Base-by-base conservation (phyloP, 2,888 invertebrate species). In the Eupithecia dodoneata region DNA sequence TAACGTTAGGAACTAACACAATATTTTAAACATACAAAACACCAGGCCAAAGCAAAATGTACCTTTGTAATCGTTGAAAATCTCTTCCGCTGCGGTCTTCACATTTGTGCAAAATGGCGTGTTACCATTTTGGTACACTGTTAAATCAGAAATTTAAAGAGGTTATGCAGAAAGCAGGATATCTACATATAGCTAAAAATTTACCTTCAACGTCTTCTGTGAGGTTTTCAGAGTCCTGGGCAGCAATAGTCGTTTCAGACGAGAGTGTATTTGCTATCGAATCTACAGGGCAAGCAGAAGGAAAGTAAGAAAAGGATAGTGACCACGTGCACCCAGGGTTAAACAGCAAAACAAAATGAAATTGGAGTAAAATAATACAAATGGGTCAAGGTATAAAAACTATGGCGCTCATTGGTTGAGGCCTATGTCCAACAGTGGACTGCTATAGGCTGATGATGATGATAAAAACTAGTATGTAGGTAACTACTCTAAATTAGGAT, bases 201-300 rank as follows among this genome's bases (percentile, higher is more conserved):
- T 81, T 87, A 89, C 87, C 87, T 87, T 87, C 84, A 74, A 82
- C 76, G 47, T 82, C 80, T 79, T 86, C 84, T 76, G 85, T 76
- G 63, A 81, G 79, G 44, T 83, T 85, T 30, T 84, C 83, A 9
- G 81, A 82, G 18, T 84, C 83, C 52, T 87, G 87, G 9, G 66
- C 80, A 66, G 78, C 82, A 71, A 85, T 85, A 49, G 80, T 75
- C 76, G 83, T 77, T 73, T 84, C 85, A 79, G 84, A 76, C 59
- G 84, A 86, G 73, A 89, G 73, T 79, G 85, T 83, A 80, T 86
- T 86, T 84, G 86, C 86, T 87, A 91, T 81, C 79, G 88, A 86
- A 85, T 91, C 90, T 91, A 90, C 86, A 86, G 81, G 85, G 85
- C 85, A 87, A 87, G 87, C 83, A 82, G 79, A 83, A 83, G 77